These are phyloP conservation scores for Dusona sp. DNA, from an alignment of 2,888 invertebrate species.

Conservation along the genomic window DNA sequence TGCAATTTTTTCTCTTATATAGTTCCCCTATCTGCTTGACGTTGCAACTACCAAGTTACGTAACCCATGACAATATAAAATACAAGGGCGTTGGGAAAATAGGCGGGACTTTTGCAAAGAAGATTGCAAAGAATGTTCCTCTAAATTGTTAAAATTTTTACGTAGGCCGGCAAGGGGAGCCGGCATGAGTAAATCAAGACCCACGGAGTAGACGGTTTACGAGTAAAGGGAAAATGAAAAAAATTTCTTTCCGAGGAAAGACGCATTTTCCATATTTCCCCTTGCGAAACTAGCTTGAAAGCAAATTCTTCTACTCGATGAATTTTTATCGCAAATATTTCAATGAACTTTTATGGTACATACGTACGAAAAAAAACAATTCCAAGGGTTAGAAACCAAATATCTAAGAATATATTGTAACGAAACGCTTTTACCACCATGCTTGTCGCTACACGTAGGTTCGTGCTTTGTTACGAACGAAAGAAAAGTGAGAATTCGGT, in stretches of 20 bases:
- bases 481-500: too few relatives aligned
- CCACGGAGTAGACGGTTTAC: constrained; percentile 34
- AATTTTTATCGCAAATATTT: constrained; percentile 61
- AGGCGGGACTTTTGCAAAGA: constrained; percentile 20
- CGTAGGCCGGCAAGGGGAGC: constrained; percentile 27
- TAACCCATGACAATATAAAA: background rate
- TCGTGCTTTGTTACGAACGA: too few relatives aligned
- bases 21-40: background rate
- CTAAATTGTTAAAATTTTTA: constrained; percentile 56
- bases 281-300: constrained; percentile 30
- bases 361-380: constrained; percentile 53
- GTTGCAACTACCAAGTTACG: background rate
- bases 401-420: too few relatives aligned
- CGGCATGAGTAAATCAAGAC: constrained; percentile 2
- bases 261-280: constrained; percentile 56
- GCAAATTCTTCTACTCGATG: constrained; percentile 60
- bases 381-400: constrained; percentile 40
- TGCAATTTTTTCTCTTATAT: background rate
- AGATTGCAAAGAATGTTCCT: constrained; percentile 35
- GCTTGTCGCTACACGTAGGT: too few relatives aligned
- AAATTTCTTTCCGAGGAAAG: constrained; percentile 1
- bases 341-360: constrained; percentile 56
- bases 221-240: constrained; percentile 22
- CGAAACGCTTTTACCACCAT: too few relatives aligned
- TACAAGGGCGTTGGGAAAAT: background rate